phyloP scores from a whole-genome alignment of 2,888 invertebrate genomes.

The Tiphia femorata region DNA sequence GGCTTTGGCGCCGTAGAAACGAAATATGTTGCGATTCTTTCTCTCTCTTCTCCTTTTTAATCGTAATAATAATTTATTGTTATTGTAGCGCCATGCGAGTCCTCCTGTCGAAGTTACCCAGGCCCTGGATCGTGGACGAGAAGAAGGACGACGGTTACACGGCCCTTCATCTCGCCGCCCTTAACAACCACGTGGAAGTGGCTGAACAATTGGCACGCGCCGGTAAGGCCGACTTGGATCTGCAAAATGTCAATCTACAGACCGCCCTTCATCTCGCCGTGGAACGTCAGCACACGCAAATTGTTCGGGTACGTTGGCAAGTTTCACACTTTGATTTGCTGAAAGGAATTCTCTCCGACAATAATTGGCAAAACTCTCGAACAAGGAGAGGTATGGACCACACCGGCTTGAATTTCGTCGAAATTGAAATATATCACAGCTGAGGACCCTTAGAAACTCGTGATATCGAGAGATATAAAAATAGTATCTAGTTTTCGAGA shows the following conservation, averaged over 20 bases:
- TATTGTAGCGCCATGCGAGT: conserved; percentile 92
- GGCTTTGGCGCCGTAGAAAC: no score
- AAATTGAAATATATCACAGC: no score
- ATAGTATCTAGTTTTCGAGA: no score
- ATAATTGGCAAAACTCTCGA: no score
- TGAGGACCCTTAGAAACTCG: no score
- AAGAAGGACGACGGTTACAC: conserved; percentile 99
- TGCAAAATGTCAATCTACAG: conserved; percentile 96
- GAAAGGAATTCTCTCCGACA: no score
- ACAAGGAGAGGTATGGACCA: no score
- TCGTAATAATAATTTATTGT: no score
- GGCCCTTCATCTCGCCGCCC: conserved; percentile 93
- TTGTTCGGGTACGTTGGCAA: conserved; percentile 87
- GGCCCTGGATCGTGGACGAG: conserved; percentile 98
- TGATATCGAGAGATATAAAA: no score
- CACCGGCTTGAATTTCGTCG: no score
- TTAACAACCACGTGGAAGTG: conserved; percentile 97
- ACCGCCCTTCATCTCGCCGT: conserved; percentile 95
- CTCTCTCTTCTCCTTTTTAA: not conserved
- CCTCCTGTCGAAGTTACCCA: conserved; percentile 89
- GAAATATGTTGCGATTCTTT: not conserved
- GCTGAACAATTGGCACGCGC: conserved; percentile 89
- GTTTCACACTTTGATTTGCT: no score
- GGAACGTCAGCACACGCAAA: conserved; percentile 97
- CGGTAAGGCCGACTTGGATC: conserved; percentile 93